A percentile compares a stretch with the other conserved stretches of the same genome.
These are phyloP conservation scores for Wasmannia auropunctata DNA, from an alignment of 1,140 invertebrate genomes.

Conservation along the genomic window DNA sequence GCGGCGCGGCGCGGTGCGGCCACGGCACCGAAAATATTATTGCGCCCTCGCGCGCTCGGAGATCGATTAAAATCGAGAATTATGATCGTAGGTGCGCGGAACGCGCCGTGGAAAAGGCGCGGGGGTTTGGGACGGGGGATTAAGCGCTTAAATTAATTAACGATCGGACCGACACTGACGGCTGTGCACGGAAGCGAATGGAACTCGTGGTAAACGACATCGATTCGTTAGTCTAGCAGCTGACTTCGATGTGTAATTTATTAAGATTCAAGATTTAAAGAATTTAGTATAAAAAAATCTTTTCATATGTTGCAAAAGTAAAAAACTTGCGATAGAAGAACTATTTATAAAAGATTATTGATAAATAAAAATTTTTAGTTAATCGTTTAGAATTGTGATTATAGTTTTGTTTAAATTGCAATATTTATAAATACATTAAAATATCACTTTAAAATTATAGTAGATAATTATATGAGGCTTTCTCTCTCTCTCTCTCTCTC, in stretches of 20 bases:
- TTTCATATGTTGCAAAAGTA: background rate
- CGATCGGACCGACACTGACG: conserved; percentile 52
- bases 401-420: background rate
- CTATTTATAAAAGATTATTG: background rate
- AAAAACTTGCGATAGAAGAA: background rate
- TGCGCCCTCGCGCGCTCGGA: conserved; percentile 73
- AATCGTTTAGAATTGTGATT: background rate
- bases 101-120: conserved; percentile 67
- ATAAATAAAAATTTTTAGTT: background rate
- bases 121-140: conserved; percentile 56
- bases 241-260: background rate
- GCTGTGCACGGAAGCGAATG: conserved; percentile 56
- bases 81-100: conserved; percentile 72
- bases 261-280: background rate
- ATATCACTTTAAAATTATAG: background rate
- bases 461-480: background rate
- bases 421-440: background rate
- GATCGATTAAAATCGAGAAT: conserved; percentile 83
- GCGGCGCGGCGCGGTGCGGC: conserved; percentile 60
- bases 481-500: background rate
- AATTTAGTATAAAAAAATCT: background rate
- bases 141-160: conserved; percentile 79
- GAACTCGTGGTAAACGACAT: conserved; percentile 27
- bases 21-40: conserved; percentile 79
- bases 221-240: conserved; percentile 46